phyloP scores from a whole-genome alignment of 1,140 invertebrate species.

The Cherax destructor region DNA sequence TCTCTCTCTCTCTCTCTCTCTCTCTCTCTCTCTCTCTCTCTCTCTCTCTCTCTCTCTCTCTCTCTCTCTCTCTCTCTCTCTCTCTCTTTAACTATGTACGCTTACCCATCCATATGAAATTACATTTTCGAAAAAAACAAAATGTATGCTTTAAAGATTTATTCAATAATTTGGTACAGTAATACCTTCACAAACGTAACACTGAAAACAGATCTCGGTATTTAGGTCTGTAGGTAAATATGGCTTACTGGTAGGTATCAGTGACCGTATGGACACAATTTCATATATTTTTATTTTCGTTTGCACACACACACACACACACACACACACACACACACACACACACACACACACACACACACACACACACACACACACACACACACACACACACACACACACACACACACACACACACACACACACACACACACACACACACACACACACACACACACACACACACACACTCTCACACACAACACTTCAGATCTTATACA shows the following conservation, averaged over 20 bases:
- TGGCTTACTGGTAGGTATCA: neutral
- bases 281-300: neutral
- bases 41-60: constrained; percentile 47
- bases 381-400: no score
- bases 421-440: no score
- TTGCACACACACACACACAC: no score
- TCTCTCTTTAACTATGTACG: neutral
- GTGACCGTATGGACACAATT: neutral
- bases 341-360: no score
- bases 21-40: constrained; percentile 47
- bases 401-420: no score
- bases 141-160: neutral
- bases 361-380: no score
- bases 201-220: neutral
- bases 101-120: neutral
- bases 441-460: no score
- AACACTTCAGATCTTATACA: no score
- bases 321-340: no score
- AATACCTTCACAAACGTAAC: neutral
- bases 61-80: constrained; percentile 43
- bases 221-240: neutral
- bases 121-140: no score
- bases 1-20: constrained; percentile 47
- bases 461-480: no score
- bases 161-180: neutral